Base-by-base conservation (phyloP, 2,113 vertebrate species). In the Cercocebus atys region DNA sequence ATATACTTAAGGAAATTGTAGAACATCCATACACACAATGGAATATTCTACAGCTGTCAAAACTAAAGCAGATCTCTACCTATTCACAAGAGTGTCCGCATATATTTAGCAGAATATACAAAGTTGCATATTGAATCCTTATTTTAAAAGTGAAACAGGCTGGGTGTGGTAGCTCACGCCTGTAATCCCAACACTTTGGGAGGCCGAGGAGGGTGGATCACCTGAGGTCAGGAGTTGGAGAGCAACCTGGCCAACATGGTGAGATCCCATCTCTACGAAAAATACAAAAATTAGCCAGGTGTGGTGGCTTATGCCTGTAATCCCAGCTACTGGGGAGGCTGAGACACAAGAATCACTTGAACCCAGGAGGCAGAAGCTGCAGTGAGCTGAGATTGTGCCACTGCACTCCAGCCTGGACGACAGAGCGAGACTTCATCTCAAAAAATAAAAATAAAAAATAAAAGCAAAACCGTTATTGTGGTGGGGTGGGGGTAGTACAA, bases 401-500 rank as follows among this genome's bases (percentile, higher is more conserved):
- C 66, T 35, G 32, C 32, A n/a, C 32, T 35, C 66, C 16, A 68
- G 16, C 16, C 32, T 68, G 66, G 66, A 35, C 3, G 16, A 68
- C 66, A n/a, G 66, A n/a, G 66, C 0, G 16, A 35, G 66, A 68
- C 32, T 68, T 32, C 6, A 2, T 35, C 32, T 68, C 32, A 68
- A 68, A 68, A 68, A 35, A 66, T 23, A n/a, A n/a, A n/a, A 70
- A 9, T 20, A 38, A 70, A n/a, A 38, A 20, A 27, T 13, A 43
- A 59, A 93, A 47, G 6, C 25, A 85, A 27, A 55, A 88, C 20
- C 43, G 0, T 40, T 13, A 4, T 13, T 47, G 27, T 22, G 25
- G 25, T 17, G 23, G 61, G 27, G 3, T 40, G 0, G 0, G 0
- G 2, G 0, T 5, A 14, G 17, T 16, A 1, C 27, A 38, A 4